Evolutionary conservation across 2,888 invertebrate genomes (phyloP).

Genomic region (Rosalia funebris): DNA sequence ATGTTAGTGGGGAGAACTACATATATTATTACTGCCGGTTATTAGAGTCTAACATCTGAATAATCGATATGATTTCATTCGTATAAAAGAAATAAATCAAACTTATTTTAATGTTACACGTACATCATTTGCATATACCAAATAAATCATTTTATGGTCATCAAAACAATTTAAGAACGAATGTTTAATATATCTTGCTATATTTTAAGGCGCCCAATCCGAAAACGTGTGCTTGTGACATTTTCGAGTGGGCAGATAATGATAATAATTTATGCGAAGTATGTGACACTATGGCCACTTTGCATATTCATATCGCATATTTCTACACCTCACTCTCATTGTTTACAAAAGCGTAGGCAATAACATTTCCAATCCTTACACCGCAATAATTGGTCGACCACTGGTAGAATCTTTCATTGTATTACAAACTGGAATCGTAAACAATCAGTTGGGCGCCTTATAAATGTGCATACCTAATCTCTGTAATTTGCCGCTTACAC

Average conservation of each 20-base stretch:
- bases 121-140: not conserved
- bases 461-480: constrained; percentile 9
- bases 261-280: constrained; percentile 21
- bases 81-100: not conserved
- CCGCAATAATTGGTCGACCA: constrained; percentile 29
- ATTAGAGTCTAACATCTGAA: not conserved
- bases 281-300: constrained; percentile 26
- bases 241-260: constrained; percentile 2
- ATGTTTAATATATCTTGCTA: not conserved
- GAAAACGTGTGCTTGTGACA: not conserved
- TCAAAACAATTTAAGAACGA: not conserved
- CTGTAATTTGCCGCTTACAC: constrained; percentile 17
- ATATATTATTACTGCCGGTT: too few relatives aligned
- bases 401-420: constrained; percentile 26
- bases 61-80: not conserved
- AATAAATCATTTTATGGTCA: not conserved
- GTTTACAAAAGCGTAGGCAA: constrained; percentile 44
- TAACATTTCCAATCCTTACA: constrained; percentile 26
- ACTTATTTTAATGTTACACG: too few relatives aligned
- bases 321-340: constrained; percentile 45
- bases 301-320: constrained; percentile 45
- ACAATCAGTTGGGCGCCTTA: constrained; percentile 8
- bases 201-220: not conserved
- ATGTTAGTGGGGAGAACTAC: too few relatives aligned
- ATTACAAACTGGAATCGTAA: constrained; percentile 14